These are phyloP conservation scores for Hippoglossus stenolepis DNA, from an alignment of 2,113 vertebrate genomes.

Conservation along the genomic window DNA sequence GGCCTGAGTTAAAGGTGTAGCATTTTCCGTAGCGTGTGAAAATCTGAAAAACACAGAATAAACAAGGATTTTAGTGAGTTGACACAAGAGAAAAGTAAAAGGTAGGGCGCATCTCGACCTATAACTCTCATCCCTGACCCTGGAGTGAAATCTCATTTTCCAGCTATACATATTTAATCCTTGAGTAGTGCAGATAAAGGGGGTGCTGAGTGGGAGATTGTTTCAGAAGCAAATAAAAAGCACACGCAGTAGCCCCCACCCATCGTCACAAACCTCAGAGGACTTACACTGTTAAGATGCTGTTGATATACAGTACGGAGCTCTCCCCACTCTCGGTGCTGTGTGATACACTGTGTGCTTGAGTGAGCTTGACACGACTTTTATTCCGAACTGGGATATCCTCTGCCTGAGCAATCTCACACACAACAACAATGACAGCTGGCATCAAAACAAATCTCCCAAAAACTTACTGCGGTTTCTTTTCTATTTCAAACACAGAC, in stretches of 20 bases:
- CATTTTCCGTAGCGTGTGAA: constrained; percentile 98
- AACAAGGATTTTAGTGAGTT: neutral
- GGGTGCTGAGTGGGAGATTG: neutral
- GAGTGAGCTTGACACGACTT: constrained; percentile 45
- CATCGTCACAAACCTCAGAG: constrained; percentile 30
- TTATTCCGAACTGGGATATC: constrained; percentile 24
- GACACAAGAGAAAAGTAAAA: neutral
- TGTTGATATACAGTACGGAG: constrained; percentile 46
- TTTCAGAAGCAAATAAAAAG: constrained; percentile 27
- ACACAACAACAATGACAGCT: constrained; percentile 5
- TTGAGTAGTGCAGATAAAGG: constrained; percentile 1
- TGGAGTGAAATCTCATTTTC: neutral
- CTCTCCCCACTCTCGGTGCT: constrained; percentile 16
- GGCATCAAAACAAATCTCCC: constrained; percentile 7
- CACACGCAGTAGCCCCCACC: neutral
- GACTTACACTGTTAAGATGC: constrained; percentile 29
- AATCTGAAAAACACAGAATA: constrained; percentile 84
- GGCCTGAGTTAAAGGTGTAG: constrained; percentile 96
- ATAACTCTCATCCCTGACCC: neutral
- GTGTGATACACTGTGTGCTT: constrained; percentile 24
- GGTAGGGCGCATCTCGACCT: neutral
- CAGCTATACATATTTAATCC: neutral
- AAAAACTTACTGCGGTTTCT: neutral
- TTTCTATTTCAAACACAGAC: neutral
- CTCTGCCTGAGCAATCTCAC: neutral